Evolutionary conservation across 2,888 invertebrate species (phyloP).

Genomic region (Leptothorax acervorum): DNA sequence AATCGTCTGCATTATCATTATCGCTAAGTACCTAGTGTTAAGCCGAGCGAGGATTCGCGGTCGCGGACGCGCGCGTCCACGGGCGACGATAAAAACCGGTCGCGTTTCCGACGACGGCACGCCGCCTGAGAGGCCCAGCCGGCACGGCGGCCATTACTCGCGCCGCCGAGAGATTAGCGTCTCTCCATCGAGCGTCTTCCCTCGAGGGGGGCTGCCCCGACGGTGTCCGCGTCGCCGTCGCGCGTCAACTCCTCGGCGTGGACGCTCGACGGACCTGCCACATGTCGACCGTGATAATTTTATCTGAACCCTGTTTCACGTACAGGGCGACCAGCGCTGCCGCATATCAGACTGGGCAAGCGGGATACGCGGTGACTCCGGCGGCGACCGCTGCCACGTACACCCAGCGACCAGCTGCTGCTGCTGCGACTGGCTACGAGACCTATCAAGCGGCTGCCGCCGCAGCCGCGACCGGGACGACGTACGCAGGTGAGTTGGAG

Average conservation of each 20-base stretch:
- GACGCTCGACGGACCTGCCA: background rate
- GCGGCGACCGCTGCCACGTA: constrained; percentile 94
- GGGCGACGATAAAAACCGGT: constrained; percentile 62
- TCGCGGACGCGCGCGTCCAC: constrained; percentile 62
- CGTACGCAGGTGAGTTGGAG: constrained; percentile 86
- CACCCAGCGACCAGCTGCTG: constrained; percentile 92
- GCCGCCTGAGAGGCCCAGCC: constrained; percentile 76
- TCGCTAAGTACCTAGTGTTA: constrained; percentile 77
- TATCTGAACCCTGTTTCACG: constrained; percentile 37
- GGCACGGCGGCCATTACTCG: constrained; percentile 81
- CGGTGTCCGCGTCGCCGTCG: constrained; percentile 52
- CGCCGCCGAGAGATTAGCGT: constrained; percentile 72
- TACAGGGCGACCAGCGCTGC: constrained; percentile 90
- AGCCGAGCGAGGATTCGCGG: constrained; percentile 64
- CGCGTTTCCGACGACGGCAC: constrained; percentile 68
- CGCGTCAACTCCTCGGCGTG: background rate
- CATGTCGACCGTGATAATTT: constrained; percentile 14
- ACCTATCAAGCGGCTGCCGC: constrained; percentile 92
- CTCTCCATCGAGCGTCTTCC: constrained; percentile 71
- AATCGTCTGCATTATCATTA: constrained; percentile 74
- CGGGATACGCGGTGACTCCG: constrained; percentile 94
- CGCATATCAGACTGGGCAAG: constrained; percentile 93
- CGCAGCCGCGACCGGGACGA: constrained; percentile 92
- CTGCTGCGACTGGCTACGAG: constrained; percentile 93
- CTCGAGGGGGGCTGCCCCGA: constrained; percentile 44